A percentile compares a stretch with the other conserved stretches of the same genome.
phyloP scores from a whole-genome alignment of 2,888 invertebrate species.

The Marasmarcha lunaedactyla region DNA sequence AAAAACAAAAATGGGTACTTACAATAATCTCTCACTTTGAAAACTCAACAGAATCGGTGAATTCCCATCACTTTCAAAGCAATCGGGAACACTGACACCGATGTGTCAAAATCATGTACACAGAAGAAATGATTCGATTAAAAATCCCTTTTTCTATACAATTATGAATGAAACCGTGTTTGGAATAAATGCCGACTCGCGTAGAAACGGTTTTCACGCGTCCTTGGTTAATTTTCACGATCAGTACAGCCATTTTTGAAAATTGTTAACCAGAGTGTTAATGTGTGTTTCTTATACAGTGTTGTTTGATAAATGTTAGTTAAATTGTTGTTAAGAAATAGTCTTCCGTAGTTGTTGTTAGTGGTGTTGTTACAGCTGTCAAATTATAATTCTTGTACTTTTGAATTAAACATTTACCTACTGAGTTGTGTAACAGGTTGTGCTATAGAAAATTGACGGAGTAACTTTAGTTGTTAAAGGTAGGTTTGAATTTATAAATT shows the following conservation, averaged over 20 bases:
- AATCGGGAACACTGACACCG: neutral
- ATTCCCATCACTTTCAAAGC: too few species aligned
- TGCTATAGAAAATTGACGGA: conserved; percentile 37
- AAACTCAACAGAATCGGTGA: too few species aligned
- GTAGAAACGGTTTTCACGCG: neutral
- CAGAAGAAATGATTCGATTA: conserved; percentile 50
- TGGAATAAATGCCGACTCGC: conserved; percentile 7
- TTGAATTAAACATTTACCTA: conserved; percentile 4
- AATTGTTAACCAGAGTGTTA: conserved; percentile 7
- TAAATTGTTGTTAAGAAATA: conserved; percentile 4
- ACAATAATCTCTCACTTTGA: too few species aligned
- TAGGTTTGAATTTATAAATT: conserved; percentile 23
- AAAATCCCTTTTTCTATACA: conserved; percentile 30
- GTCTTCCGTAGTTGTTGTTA: conserved; percentile 10
- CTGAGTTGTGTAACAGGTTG: too few species aligned
- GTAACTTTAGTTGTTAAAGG: conserved; percentile 43
- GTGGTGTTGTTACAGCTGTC: conserved; percentile 23
- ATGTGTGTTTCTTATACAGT: neutral
- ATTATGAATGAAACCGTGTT: conserved; percentile 49
- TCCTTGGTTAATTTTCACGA: neutral
- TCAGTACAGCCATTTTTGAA: conserved; percentile 2
- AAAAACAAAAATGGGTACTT: too few species aligned
- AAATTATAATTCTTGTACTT: conserved; percentile 16
- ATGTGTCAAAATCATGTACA: conserved; percentile 48
- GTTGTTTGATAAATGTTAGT: neutral